These are phyloP conservation scores for Andrena flavipes DNA, from an alignment of 2,888 invertebrate species.

Conservation along the genomic window DNA sequence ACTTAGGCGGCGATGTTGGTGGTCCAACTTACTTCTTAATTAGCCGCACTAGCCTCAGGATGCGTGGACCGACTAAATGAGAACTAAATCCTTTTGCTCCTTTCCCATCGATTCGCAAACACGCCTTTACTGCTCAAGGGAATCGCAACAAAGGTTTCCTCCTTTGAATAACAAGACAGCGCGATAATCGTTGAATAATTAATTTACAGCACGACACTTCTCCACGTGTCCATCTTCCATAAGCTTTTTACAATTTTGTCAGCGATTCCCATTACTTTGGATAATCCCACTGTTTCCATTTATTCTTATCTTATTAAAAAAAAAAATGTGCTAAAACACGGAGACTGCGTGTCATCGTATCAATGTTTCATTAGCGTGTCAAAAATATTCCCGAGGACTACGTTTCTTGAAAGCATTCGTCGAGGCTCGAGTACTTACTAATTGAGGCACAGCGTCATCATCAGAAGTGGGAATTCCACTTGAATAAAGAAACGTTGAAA, in stretches of 20 bases:
- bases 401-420: conserved; percentile 13
- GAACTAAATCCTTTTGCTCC: conserved; percentile 32
- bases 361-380: conserved; percentile 12
- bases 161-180: conserved; percentile 51
- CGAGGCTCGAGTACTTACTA: conserved; percentile 40
- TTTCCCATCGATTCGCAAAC: conserved; percentile 48
- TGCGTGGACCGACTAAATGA: conserved; percentile 49
- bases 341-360: conserved; percentile 41
- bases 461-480: conserved; percentile 32
- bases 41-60: conserved; percentile 65
- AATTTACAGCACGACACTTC: conserved; percentile 15
- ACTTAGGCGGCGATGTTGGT: conserved; percentile 66
- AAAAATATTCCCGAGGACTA: conserved; percentile 27
- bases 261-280: conserved; percentile 26
- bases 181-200: not conserved
- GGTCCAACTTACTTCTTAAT: conserved; percentile 77
- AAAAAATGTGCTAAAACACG: conserved; percentile 71
- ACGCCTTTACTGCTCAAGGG: conserved; percentile 46
- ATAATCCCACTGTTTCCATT: conserved; percentile 50
- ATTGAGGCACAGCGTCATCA: conserved; percentile 47
- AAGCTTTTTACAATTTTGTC: not conserved
- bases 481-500: conserved; percentile 15
- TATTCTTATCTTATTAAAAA: conserved; percentile 33
- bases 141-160: conserved; percentile 37
- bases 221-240: not conserved